Percentiles rank a stretch among this genome's conserved stretches.
Evolutionary conservation across 2,797 vertebrate species (phyloP).

Genomic region (Characodon lateralis): DNA sequence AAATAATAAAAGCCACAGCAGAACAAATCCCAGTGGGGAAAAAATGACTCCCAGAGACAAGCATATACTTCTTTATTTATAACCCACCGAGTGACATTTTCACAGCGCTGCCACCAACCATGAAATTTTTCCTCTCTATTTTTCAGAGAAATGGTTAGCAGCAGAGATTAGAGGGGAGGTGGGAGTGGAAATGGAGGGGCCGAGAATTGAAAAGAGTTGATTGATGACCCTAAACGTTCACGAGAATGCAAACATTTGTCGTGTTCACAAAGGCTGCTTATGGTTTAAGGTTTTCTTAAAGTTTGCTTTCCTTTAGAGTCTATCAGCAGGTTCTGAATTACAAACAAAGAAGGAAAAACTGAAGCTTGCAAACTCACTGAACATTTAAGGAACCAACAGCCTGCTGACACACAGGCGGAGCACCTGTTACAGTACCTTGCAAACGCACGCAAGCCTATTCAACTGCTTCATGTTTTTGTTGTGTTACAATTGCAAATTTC

Average conservation of each 20-base stretch:
- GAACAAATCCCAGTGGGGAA: conserved; percentile 31
- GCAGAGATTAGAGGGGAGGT: conserved; percentile 26
- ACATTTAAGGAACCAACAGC: not conserved
- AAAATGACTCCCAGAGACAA: conserved; percentile 39
- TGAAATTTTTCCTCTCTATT: conserved; percentile 48
- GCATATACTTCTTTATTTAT: conserved; percentile 58
- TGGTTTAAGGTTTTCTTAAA: conserved; percentile 4
- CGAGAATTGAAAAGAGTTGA: conserved; percentile 26
- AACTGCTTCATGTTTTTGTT: too few relatives aligned
- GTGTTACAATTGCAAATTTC: not conserved
- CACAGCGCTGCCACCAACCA: conserved; percentile 51
- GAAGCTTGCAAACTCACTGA: not conserved
- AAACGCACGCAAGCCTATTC: too few relatives aligned
- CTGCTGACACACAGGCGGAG: not conserved
- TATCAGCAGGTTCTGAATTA: conserved; percentile 13
- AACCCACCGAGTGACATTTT: conserved; percentile 61
- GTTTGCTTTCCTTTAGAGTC: conserved; percentile 28
- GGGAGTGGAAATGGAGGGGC: not conserved
- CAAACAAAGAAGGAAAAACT: not conserved
- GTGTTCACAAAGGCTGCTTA: not conserved
- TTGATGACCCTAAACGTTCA: conserved; percentile 39
- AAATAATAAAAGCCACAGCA: conserved; percentile 11
- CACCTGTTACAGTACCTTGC: not conserved
- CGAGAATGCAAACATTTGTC: conserved; percentile 19
- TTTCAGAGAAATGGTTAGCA: conserved; percentile 42